A percentile compares a stretch with the other conserved stretches of the same genome.
Conservation (phyloP, 2,888 invertebrate genomes). For the Bruchidius siliquastri region DNA sequence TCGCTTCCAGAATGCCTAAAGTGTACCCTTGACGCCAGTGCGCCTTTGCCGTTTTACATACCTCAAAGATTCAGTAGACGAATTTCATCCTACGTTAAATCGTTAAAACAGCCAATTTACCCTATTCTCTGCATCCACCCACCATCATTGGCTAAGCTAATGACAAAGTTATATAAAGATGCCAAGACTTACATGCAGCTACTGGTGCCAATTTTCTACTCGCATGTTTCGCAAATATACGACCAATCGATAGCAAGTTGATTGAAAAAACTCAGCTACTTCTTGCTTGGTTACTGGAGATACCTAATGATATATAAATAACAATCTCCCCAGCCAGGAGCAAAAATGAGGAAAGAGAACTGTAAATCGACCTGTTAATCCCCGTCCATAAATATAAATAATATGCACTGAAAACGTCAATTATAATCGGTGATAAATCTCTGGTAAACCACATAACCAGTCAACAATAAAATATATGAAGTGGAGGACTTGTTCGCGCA, state of each 20-base stretch:
- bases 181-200: not conserved
- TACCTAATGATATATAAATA: slow-evolving; percentile 14
- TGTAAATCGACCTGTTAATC: slow-evolving; percentile 35
- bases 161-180: not conserved
- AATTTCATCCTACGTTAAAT: too few relatives aligned
- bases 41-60: too few relatives aligned
- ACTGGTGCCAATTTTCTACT: not conserved
- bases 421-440: slow-evolving; percentile 37
- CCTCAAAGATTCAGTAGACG: too few relatives aligned
- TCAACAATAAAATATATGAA: slow-evolving; percentile 33
- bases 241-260: not conserved
- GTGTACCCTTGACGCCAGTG: too few relatives aligned
- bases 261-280: not conserved
- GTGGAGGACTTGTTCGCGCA: slow-evolving; percentile 28
- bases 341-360: slow-evolving; percentile 22
- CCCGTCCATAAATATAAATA: slow-evolving; percentile 33
- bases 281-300: slow-evolving; percentile 1
- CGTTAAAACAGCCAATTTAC: not conserved
- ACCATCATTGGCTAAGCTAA: not conserved
- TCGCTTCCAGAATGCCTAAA: too few relatives aligned
- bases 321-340: slow-evolving; percentile 11
- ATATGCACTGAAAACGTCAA: slow-evolving; percentile 37
- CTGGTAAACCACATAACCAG: slow-evolving; percentile 32
- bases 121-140: not conserved
- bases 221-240: not conserved